Evolutionary conservation across 2,888 invertebrate genomes (phyloP).

Genomic region (Bembecia ichneumoniformis): DNA sequence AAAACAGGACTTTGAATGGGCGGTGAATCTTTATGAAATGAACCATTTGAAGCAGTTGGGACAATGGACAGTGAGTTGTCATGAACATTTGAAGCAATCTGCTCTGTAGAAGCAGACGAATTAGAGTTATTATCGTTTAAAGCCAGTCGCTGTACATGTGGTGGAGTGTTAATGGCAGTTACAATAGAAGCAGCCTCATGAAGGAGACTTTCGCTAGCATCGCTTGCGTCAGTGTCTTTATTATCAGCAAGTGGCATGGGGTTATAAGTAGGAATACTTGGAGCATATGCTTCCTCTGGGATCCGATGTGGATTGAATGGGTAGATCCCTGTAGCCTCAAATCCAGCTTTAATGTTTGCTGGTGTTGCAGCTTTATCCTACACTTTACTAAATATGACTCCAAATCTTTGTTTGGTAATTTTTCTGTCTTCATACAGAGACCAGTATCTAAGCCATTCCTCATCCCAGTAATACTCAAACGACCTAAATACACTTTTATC

Average conservation of each 20-base stretch:
- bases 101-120: too few relatives aligned
- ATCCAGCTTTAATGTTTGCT: conserved; percentile 19
- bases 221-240: background rate
- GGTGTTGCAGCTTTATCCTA: conserved; percentile 20
- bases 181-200: too few relatives aligned
- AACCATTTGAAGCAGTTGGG: too few relatives aligned
- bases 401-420: conserved; percentile 25
- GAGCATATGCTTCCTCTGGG: conserved; percentile 21
- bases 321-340: conserved; percentile 20
- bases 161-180: too few relatives aligned
- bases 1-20: too few relatives aligned
- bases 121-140: too few relatives aligned
- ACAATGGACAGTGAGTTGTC: too few relatives aligned
- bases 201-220: too few relatives aligned
- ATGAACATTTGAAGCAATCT: too few relatives aligned
- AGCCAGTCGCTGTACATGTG: conserved; percentile 3
- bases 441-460: conserved; percentile 25
- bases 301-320: conserved; percentile 21
- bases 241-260: conserved; percentile 6
- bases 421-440: conserved; percentile 15
- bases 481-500: conserved; percentile 27
- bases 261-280: conserved; percentile 11
- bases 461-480: conserved; percentile 31
- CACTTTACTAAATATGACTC: conserved; percentile 13
- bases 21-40: too few relatives aligned